Evolutionary conservation across 2,888 invertebrate species (phyloP), one percentile per base, ranked within the genome.

Genomic region (Anorthoa munda): DNA sequence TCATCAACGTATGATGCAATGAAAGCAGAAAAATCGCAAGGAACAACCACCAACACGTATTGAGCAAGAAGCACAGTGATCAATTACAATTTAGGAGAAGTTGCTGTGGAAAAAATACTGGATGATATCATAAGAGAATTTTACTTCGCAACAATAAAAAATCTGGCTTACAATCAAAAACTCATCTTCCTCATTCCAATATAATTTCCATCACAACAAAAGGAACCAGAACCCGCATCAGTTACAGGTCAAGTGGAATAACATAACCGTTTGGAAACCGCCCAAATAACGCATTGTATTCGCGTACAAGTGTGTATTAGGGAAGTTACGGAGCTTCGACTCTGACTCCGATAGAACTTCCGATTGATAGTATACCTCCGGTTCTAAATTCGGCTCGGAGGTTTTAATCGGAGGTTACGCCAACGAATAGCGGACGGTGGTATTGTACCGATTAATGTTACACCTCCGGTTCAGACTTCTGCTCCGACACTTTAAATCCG

Each of bases 191-290:
- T 45, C 78, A 60, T 76, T 50, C 50, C 23, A 50, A 45, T 61
- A 58, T 55, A 31, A 71, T 82, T 65, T 59, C 59, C 23, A 64
- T 66, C 58, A 76, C 13, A 69, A 69, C 63, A 58, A 61, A 65
- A 66, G 46, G 2, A 39, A 26, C 21, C 56, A 69, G 79, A 78
- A 17, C n/a, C 50, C 39, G 48, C 66, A 72, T 74, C 58, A 51
- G 13, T 70, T 60, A 61, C 69, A 61, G 65, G 72, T 82, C 85
- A 85, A 85, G 85, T 74, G 75, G 75, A 71, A 75, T 59, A 70
- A 70, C 83, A 76, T 82, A 79, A 71, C 60, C 75, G 66, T 80
- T 85, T 84, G 83, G 86, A 77, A 64, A 66, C 26, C 55, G 46
- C 72, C 86, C 83, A 85, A 85, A 71, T 17, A 74, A 51, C 58